Evolutionary conservation across 2,888 invertebrate species (phyloP), one percentile per base, ranked within the genome.

Genomic region (Lamellibrachia satsuma): DNA sequence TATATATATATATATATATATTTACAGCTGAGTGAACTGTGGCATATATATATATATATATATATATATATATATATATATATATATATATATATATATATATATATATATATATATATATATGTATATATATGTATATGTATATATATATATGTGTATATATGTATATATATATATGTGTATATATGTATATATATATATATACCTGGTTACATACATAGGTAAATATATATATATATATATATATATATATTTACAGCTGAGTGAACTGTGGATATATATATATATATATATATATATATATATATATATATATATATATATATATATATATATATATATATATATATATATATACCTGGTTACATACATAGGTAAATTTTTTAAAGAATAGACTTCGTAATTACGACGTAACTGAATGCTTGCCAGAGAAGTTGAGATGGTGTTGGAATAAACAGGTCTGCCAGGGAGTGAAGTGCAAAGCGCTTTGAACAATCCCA

Each of bases 231-330:
- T 91, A 15, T n/a, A 22, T 91, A 27, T 91, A 27, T 27, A 27
- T 91, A 39, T 39, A 39, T 39, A 39, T 39, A 39, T 39, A 39
- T 39, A 39, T 39, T n/a, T n/a, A n/a, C n/a, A n/a, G n/a, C n/a
- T n/a, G n/a, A n/a, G n/a, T n/a, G n/a, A n/a, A n/a, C n/a, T n/a
- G n/a, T n/a, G n/a, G n/a, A 39, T 39, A 39, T 39, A 39, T 1
- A 39, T 39, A 39, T 39, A 39, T 39, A 39, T 39, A 39, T 39
- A 39, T 39, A 39, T 39, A 39, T 39, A 39, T 39, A 92, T 92
- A 51, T 92, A 92, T 92, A 51, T 92, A 92, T 92, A 51, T 92
- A 92, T 92, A n/a, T 92, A 92, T 92, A 51, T 92, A 91, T 92
- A 60, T 7, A 51, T 91, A 22, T 91, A 39, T 91, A n/a, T n/a